A percentile compares a stretch with the other conserved stretches of the same genome.
Conservation (phyloP, 2,113 vertebrate genomes). For the Thryonomys swinderianus region DNA sequence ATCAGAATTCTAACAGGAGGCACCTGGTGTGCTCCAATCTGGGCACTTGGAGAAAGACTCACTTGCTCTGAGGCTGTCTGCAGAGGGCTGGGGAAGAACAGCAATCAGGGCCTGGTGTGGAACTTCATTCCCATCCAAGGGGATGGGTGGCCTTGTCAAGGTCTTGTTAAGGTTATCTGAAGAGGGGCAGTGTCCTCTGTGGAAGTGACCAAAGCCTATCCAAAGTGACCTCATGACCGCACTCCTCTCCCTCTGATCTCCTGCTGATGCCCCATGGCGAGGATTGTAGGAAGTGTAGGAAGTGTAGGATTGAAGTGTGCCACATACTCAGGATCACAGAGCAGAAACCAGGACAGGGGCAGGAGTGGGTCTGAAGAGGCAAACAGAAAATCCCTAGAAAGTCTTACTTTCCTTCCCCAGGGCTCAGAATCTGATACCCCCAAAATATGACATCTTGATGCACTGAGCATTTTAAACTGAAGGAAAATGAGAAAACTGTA, state of each 20-base stretch:
- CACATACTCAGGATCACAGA: too few species aligned
- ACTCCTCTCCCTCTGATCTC: neutral
- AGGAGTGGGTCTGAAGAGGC: neutral
- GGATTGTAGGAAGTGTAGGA: too few species aligned
- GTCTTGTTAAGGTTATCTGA: neutral
- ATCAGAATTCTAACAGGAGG: constrained; percentile 21
- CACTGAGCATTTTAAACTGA: neutral
- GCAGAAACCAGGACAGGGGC: accelerated
- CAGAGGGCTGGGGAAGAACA: neutral
- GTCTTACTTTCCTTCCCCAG: neutral
- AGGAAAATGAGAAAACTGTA: neutral
- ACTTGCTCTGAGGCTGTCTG: neutral
- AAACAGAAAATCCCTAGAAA: neutral
- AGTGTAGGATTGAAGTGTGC: neutral
- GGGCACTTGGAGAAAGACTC: neutral
- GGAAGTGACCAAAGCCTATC: neutral
- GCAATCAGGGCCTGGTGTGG: neutral
- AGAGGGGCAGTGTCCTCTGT: neutral
- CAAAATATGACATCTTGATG: neutral
- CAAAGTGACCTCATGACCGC: neutral
- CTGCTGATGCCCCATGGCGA: neutral
- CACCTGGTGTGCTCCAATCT: neutral
- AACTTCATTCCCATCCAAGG: neutral
- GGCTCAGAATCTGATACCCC: neutral
- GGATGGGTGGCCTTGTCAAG: neutral